Evolutionary conservation across 2,888 invertebrate genomes (phyloP).

Genomic region (Sarcophaga variegata): DNA sequence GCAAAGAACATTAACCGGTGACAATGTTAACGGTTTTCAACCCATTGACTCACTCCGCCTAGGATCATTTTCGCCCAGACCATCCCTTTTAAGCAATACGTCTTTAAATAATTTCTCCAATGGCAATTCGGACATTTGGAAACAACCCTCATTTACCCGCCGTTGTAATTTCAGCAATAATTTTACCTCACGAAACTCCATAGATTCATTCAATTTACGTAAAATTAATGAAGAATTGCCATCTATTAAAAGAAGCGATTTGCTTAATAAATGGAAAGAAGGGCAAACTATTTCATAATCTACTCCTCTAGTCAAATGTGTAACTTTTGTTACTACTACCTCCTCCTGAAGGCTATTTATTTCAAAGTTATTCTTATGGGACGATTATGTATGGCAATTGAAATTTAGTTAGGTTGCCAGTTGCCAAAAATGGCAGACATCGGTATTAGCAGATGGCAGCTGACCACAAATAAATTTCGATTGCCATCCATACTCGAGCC

Average conservation of each 20-base stretch:
- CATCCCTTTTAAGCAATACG: conserved; percentile 56
- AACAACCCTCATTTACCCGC: conserved; percentile 44
- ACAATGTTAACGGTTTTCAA: conserved; percentile 66
- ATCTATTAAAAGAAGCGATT: conserved; percentile 72
- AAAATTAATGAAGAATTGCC: conserved; percentile 75
- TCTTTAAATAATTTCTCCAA: conserved; percentile 27
- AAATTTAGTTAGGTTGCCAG: no score
- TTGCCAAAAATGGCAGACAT: no score
- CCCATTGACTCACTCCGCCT: conserved; percentile 63
- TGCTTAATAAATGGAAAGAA: conserved; percentile 74
- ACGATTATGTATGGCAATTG: no score
- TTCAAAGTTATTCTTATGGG: conserved; percentile 12
- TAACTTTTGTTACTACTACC: conserved; percentile 7
- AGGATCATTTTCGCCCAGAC: conserved; percentile 58
- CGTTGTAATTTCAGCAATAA: conserved; percentile 25
- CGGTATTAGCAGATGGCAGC: no score
- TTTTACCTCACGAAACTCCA: conserved; percentile 33
- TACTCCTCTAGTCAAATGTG: conserved; percentile 9
- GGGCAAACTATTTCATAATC: conserved; percentile 71
- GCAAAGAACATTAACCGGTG: conserved; percentile 54
- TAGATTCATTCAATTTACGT: conserved; percentile 74
- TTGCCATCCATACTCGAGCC: no score
- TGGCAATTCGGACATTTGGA: conserved; percentile 56
- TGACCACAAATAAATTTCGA: no score
- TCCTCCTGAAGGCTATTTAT: conserved; percentile 24